Base-by-base conservation (phyloP, 2,888 invertebrate species). In the Apamea anceps region DNA sequence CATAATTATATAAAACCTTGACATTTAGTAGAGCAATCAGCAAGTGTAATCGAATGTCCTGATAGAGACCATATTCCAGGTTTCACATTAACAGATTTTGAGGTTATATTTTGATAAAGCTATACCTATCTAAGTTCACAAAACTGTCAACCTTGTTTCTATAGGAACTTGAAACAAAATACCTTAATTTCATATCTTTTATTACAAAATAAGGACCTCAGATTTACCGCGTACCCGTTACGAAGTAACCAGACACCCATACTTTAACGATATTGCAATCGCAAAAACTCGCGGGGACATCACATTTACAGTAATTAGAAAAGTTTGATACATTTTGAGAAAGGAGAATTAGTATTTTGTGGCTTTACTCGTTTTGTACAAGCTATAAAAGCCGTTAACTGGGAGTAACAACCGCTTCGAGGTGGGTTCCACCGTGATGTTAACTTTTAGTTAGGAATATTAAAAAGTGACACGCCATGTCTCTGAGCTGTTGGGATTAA, bases 331-430 rank as follows among this genome's bases (percentile, higher is more conserved):
- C 95, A 93, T 94, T 95, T 94, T 94, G 94, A 90, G 93, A 93
- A 95, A 94, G 93, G 93, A 93, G 93, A 95, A 95, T 95, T 95
- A 95, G 95, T 95, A 95, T 95, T 95, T 95, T 94, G 95, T 94
- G 94, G 95, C 93, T 94, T 94, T 93, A 94, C 94, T 95, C 93
- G 94, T 91, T 92, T 93, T 93, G 91, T 92, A 93, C 91, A 91
- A 92, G 93, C 93, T 87, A 94, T 95, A 94, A 95, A 93, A 91
- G 91, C 90, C 91, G 91, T 92, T 94, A 93, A 93, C 92, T 92
- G 93, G 91, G 88, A 87, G 91, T 90, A 91, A 91, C 92, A 90
- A 92, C 90, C 85, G 91, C 79, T 86, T 84, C 81, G 66, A 75
- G 90, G 91, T 80, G 70, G 82, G 74, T 78, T 80, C 32, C 80